Percentiles rank a stretch among this genome's conserved stretches.
These are phyloP conservation scores for Chrysolina haemoptera DNA, from an alignment of 2,888 invertebrate genomes.

Conservation along the genomic window DNA sequence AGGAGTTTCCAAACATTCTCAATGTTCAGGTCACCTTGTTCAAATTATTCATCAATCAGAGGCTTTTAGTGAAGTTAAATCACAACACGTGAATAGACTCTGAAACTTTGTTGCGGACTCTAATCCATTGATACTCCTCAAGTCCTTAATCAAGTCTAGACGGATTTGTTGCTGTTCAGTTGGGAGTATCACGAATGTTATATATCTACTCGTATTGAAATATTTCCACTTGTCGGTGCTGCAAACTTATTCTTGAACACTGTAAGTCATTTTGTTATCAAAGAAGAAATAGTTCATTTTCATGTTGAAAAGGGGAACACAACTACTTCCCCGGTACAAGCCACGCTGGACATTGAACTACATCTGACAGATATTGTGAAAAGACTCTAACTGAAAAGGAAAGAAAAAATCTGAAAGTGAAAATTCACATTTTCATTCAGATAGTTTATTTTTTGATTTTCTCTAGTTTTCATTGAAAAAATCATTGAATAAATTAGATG, in stretches of 20 bases:
- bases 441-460: too few relatives aligned
- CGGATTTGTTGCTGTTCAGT: neutral
- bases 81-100: neutral
- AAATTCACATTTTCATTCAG: too few relatives aligned
- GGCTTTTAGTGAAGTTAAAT: neutral
- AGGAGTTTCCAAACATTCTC: too few relatives aligned
- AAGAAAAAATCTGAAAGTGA: too few relatives aligned
- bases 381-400: too few relatives aligned
- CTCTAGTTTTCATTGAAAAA: too few relatives aligned
- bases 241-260: neutral
- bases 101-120: neutral
- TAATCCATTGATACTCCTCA: neutral
- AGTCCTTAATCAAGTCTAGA: neutral
- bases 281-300: neutral
- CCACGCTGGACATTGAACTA: too few relatives aligned
- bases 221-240: too few relatives aligned
- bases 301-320: too few relatives aligned
- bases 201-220: neutral
- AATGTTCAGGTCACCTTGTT: neutral
- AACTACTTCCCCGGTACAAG: too few relatives aligned
- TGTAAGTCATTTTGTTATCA: neutral
- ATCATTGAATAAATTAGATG: too few relatives aligned
- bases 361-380: too few relatives aligned
- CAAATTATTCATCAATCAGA: neutral
- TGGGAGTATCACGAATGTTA: neutral